Evolutionary conservation across 92 coral and sea anemone species (phyloP), one percentile per base, ranked within the genome.

Genomic region (Plumapathes pennacea): DNA sequence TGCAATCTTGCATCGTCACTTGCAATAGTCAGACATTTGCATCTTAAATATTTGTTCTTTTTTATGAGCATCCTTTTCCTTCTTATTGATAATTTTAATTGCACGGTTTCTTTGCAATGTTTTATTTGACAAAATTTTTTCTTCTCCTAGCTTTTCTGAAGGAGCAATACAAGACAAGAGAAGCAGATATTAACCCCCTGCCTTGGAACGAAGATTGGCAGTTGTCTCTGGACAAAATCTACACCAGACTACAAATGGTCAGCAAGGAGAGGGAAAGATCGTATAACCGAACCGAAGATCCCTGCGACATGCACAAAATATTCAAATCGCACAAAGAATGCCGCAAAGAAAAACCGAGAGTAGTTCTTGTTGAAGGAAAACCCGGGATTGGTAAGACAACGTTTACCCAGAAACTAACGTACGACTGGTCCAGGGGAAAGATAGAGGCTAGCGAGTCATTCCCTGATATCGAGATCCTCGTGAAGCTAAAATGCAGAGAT

Each of bases 301-400:
- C 10, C 32, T 53, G 60, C 37, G 50, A 32, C 22, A 51, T 71
- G 71, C 50, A 62, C 10, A 34, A 51, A 30, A 40, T 71, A 45
- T 71, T 71, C 30, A 39, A 71, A 21, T 43, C 69, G 5, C 66
- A 51, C 9, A 36, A 31, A 10, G 46, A 59, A 34, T 59, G 69
- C 18, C 11, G 3, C 8, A 38, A 60, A n/a, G n/a, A n/a, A n/a
- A n/a, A n/a, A n/a, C 69, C 67, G 2, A 64, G 78, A 9, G 50
- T 45, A 36, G 78, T 71, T 40, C 38, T 71, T 29, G 60, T 71
- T 29, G 78, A 71, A 50, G 78, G 78, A 29, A 22, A 30, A 1
- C 69, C 62, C 18, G 78, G 78, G 13, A 51, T 30, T 26, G 78
- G 78, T 23, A 71, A 71, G 60, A 71, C 78, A 4, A 71, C 69